These are phyloP conservation scores for Icerya purchasi DNA, from an alignment of 2,888 invertebrate genomes.

Conservation along the genomic window DNA sequence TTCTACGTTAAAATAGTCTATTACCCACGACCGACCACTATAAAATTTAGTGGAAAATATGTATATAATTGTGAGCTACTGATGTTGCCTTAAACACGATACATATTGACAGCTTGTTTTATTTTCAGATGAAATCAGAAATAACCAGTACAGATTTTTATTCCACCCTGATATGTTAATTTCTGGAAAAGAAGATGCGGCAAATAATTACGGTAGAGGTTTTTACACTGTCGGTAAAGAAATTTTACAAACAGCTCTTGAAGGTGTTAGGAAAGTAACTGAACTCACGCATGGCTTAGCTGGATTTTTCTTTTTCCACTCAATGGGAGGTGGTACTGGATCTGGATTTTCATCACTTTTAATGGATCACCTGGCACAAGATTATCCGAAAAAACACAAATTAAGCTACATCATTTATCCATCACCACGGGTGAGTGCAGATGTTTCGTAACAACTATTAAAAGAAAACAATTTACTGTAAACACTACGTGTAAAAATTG, in stretches of 20 bases:
- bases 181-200: slow-evolving; percentile 43
- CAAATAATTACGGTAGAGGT: slow-evolving; percentile 44
- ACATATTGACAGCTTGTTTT: no score
- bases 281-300: slow-evolving; percentile 35
- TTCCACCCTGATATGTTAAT: slow-evolving; percentile 46
- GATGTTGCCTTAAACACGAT: no score
- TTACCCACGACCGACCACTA: no score
- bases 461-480: no score
- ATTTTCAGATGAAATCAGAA: slow-evolving; percentile 57
- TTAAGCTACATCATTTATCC: slow-evolving; percentile 43
- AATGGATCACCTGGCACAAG: slow-evolving; percentile 40
- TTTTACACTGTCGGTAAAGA: slow-evolving; percentile 41
- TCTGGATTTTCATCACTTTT: slow-evolving; percentile 41
- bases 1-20: no score
- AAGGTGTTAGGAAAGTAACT: slow-evolving; percentile 31
- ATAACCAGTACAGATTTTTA: slow-evolving; percentile 49
- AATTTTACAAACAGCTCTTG: slow-evolving; percentile 32
- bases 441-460: no score
- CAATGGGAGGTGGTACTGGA: slow-evolving; percentile 37
- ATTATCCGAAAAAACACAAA: slow-evolving; percentile 42
- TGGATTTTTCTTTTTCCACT: slow-evolving; percentile 40
- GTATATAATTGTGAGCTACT: no score
- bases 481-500: no score
- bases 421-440: slow-evolving; percentile 33
- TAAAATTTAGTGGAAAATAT: no score